Conservation (phyloP, 2,113 vertebrate genomes). For the Solenodon paradoxus region DNA sequence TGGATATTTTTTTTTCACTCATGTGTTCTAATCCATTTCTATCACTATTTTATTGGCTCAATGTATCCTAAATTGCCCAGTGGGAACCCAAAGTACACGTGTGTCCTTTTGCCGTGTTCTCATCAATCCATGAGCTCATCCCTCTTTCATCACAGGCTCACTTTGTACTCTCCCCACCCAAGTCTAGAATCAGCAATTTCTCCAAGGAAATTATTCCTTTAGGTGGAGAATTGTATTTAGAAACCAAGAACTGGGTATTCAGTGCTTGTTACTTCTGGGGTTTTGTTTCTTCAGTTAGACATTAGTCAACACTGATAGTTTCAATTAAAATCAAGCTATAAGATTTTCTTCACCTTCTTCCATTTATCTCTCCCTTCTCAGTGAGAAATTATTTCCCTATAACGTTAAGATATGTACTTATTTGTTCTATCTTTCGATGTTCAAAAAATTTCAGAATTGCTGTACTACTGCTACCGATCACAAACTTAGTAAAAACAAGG, state of each 20-base stretch:
- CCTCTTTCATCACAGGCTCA: not conserved
- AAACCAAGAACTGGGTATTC: not conserved
- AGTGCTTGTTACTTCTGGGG: not conserved
- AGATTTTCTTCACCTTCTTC: not conserved
- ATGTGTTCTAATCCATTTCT: not conserved
- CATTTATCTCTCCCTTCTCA: not conserved
- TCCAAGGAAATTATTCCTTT: not conserved
- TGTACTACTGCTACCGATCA: not conserved
- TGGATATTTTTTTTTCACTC: not conserved
- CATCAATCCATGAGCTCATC: not conserved
- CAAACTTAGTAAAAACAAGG: not conserved
- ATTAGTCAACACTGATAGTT: not conserved
- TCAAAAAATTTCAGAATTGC: not conserved
- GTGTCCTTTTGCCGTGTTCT: not conserved
- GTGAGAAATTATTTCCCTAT: not conserved
- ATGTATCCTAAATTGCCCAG: not conserved
- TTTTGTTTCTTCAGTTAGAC: not conserved
- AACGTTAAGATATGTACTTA: not conserved
- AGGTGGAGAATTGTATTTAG: not conserved
- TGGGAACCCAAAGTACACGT: no score
- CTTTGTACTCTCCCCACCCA: not conserved
- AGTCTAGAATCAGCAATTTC: not conserved
- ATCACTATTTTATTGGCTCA: not conserved
- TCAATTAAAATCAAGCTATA: not conserved
- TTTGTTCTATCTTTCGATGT: not conserved